phyloP scores from a whole-genome alignment of 2,113 vertebrate species.

The Callithrix jacchus region DNA sequence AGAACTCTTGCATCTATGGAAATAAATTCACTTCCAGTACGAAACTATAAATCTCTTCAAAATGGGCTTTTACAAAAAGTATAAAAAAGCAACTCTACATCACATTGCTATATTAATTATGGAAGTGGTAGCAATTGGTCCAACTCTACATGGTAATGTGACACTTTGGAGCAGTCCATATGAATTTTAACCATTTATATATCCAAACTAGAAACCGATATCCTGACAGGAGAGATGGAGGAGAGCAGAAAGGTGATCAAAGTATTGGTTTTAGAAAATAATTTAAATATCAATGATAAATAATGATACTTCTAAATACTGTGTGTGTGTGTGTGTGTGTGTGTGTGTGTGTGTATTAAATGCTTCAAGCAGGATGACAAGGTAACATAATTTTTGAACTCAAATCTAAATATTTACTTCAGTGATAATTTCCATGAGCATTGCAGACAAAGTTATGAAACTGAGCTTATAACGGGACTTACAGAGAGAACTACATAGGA shows the following conservation, averaged over 20 bases:
- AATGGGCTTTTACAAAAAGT: constrained; percentile 71
- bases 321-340: background rate
- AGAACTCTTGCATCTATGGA: constrained; percentile 80
- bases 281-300: background rate
- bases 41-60: constrained; percentile 84
- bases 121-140: background rate
- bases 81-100: constrained; percentile 9
- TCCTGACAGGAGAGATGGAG: background rate
- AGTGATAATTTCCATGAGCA: background rate
- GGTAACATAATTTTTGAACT: background rate
- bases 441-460: background rate
- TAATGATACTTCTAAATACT: background rate
- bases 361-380: background rate
- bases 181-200: background rate
- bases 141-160: background rate
- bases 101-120: background rate
- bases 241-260: background rate
- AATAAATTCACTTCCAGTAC: constrained; percentile 85
- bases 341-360: background rate
- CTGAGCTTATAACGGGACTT: background rate
- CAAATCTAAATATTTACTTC: background rate
- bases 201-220: background rate
- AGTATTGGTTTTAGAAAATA: background rate
- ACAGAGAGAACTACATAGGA: background rate
- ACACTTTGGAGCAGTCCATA: background rate